Percentiles rank a stretch among this genome's conserved stretches.
These are phyloP conservation scores for Sitobion miscanthi DNA, from an alignment of 1,140 invertebrate genomes.

Conservation along the genomic window DNA sequence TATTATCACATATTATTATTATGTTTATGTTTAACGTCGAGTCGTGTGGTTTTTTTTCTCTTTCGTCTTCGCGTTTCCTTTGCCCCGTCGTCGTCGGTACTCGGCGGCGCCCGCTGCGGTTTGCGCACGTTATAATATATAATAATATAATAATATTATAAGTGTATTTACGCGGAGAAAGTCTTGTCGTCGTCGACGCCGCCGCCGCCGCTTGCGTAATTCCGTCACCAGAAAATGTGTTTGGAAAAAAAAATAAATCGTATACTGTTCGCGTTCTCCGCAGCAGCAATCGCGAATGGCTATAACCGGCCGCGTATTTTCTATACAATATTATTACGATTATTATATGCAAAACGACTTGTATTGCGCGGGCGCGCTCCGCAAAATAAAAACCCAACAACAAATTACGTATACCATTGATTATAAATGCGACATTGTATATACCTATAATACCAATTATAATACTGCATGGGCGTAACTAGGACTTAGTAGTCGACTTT, in stretches of 20 bases:
- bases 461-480: not conserved
- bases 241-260: conserved; percentile 17
- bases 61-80: not conserved
- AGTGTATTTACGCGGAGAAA: not conserved
- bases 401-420: not conserved
- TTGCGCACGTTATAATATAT: not conserved
- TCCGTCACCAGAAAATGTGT: not conserved
- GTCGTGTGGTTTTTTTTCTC: not conserved
- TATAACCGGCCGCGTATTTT: not conserved
- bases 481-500: not conserved
- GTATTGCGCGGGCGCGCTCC: not conserved
- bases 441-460: not conserved
- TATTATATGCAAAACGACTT: not conserved
- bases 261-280: not conserved
- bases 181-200: not conserved
- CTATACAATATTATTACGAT: not conserved
- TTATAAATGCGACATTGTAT: not conserved
- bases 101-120: not conserved
- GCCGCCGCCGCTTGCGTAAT: not conserved
- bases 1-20: not conserved
- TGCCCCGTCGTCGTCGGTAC: not conserved
- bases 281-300: not conserved
- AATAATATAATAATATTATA: not conserved
- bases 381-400: not conserved
- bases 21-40: not conserved